Percentiles rank a stretch among this genome's conserved stretches.
These are phyloP conservation scores for Galerucella calmariensis DNA, from an alignment of 2,888 invertebrate species.

Conservation along the genomic window DNA sequence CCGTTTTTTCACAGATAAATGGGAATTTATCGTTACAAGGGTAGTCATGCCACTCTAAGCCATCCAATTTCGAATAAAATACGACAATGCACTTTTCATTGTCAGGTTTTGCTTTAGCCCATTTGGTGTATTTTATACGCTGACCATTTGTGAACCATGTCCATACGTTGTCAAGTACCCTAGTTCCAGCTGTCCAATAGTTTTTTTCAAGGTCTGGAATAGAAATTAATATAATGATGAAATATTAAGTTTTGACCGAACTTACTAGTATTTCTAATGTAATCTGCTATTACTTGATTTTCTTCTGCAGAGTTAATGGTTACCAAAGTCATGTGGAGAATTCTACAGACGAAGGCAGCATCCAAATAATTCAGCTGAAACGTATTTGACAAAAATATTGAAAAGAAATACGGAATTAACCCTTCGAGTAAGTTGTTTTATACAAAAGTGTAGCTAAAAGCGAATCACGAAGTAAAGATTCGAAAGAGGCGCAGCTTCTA, in stretches of 20 bases:
- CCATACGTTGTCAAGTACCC: conserved; percentile 31
- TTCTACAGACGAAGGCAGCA: conserved; percentile 29
- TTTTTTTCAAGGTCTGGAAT: conserved; percentile 21
- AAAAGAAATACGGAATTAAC: too few species aligned
- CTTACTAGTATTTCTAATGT: conserved; percentile 34
- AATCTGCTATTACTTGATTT: conserved; percentile 22
- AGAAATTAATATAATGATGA: background rate
- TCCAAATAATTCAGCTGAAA: conserved; percentile 27
- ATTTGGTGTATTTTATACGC: conserved; percentile 31
- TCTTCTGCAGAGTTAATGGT: conserved; percentile 30
- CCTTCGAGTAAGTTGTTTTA: too few species aligned
- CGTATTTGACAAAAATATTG: background rate
- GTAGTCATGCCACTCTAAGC: conserved; percentile 29
- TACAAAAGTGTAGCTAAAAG: too few species aligned
- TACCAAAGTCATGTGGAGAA: conserved; percentile 25
- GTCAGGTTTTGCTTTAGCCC: conserved; percentile 30
- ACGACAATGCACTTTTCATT: conserved; percentile 26
- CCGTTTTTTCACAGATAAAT: conserved; percentile 29
- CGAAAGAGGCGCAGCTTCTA: too few species aligned
- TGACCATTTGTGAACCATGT: conserved; percentile 33
- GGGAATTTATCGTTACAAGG: conserved; percentile 12
- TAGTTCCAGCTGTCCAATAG: conserved; percentile 34
- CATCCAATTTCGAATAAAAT: conserved; percentile 8
- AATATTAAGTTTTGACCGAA: background rate
- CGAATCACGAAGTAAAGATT: too few species aligned